These are phyloP conservation scores for Ivindomyrus marchei DNA, from an alignment of 2,113 vertebrate genomes.

Conservation along the genomic window DNA sequence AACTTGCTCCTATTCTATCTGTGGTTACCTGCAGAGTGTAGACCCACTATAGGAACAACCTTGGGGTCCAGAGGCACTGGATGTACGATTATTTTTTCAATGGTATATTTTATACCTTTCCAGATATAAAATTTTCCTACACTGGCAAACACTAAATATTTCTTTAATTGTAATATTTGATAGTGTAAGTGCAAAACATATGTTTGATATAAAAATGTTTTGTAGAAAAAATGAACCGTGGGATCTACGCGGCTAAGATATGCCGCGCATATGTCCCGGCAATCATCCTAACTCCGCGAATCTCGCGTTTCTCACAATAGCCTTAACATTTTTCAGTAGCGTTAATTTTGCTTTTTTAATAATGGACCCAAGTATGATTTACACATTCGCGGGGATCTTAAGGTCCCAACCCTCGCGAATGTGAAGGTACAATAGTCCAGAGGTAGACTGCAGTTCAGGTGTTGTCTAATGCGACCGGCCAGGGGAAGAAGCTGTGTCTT, in stretches of 20 bases:
- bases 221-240: neutral
- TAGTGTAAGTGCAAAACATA: neutral
- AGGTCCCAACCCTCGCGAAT: neutral
- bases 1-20: too few relatives aligned
- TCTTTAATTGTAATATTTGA: neutral
- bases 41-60: too few relatives aligned
- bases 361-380: neutral
- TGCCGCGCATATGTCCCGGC: neutral
- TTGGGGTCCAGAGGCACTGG: too few relatives aligned
- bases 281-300: neutral
- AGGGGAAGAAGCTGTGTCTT: neutral
- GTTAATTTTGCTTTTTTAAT: neutral
- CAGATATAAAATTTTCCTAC: too few relatives aligned
- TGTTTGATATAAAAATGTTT: neutral
- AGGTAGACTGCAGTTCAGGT: neutral
- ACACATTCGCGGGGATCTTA: neutral
- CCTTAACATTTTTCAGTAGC: neutral
- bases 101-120: too few relatives aligned
- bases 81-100: too few relatives aligned
- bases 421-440: neutral
- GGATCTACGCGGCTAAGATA: neutral
- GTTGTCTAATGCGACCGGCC: neutral
- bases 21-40: too few relatives aligned
- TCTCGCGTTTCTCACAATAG: neutral
- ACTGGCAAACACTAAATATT: too few relatives aligned